Conservation (phyloP, 1,140 invertebrate genomes). For the Steinernema feltiae region DNA sequence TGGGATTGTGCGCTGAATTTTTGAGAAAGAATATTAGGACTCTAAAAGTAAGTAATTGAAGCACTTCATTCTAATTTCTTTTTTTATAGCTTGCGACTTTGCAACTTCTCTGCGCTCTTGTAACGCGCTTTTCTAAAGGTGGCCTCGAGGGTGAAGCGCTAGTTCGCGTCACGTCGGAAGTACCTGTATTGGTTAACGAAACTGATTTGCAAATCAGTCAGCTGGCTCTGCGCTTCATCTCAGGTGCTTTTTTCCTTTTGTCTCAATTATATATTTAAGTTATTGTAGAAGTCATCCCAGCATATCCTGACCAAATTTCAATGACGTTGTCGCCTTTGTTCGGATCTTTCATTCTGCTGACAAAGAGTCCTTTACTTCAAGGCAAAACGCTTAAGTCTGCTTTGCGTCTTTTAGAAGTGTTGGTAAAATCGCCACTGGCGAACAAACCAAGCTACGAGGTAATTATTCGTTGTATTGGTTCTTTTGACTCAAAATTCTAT, state of each 20-base stretch:
- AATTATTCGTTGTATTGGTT: no score
- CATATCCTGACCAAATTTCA: conserved; percentile 58
- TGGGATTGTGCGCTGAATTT: conserved; percentile 85
- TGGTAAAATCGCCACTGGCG: conserved; percentile 67
- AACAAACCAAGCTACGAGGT: no score
- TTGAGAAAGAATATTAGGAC: conserved; percentile 91
- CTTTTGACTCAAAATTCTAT: no score
- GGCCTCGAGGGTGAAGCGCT: conserved; percentile 69
- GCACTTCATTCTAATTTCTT: neutral
- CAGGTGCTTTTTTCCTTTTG: no score
- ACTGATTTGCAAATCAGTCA: conserved; percentile 91
- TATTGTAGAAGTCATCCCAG: neutral
- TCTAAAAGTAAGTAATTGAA: conserved; percentile 65
- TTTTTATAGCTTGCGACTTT: conserved; percentile 69
- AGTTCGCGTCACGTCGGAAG: conserved; percentile 72
- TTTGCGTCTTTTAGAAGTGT: conserved; percentile 81
- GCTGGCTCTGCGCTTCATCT: conserved; percentile 69
- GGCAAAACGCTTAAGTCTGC: conserved; percentile 78
- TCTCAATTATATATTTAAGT: neutral
- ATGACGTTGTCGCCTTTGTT: conserved; percentile 51
- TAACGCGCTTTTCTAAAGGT: conserved; percentile 71
- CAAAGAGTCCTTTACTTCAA: conserved; percentile 81
- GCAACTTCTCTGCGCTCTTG: conserved; percentile 78
- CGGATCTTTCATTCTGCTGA: conserved; percentile 63
- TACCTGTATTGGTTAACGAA: conserved; percentile 82